Conservation (phyloP, 2,113 vertebrate genomes). For the Thryonomys swinderianus region DNA sequence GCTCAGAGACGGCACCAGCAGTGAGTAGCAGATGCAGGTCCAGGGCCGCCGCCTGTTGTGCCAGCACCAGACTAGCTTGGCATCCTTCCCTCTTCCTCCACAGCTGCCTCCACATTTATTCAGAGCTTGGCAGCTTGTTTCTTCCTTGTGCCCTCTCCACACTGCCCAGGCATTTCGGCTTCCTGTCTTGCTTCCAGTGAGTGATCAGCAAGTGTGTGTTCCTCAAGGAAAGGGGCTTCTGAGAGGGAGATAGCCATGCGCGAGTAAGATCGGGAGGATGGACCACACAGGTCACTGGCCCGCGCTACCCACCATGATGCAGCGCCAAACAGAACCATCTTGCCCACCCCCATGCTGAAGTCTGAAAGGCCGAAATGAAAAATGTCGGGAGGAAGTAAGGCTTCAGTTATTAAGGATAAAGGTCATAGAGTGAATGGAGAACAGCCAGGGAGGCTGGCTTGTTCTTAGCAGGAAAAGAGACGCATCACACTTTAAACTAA, state of each 20-base stretch:
- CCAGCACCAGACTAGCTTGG: background rate
- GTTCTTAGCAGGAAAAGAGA: conserved; percentile 38
- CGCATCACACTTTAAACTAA: conserved; percentile 4
- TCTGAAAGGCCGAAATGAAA: background rate
- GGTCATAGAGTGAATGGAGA: background rate
- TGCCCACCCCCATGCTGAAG: background rate
- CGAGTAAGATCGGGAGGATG: background rate
- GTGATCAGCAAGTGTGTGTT: background rate
- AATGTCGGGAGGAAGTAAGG: conserved; percentile 37
- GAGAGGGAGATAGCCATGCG: conserved; percentile 4
- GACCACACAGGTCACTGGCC: background rate
- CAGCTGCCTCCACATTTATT: background rate
- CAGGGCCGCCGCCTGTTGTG: background rate
- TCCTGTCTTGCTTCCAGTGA: background rate
- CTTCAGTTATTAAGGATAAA: conserved; percentile 61
- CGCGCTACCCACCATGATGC: background rate
- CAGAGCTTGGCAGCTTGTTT: background rate
- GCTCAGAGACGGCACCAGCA: background rate
- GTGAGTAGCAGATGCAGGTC: background rate
- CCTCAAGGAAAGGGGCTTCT: background rate
- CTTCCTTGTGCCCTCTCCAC: background rate
- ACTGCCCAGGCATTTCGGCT: background rate
- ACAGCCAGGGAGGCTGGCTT: background rate
- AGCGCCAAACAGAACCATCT: background rate
- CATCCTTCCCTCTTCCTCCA: background rate